A percentile compares a stretch with the other conserved stretches of the same genome.
Evolutionary conservation across 2,888 invertebrate genomes (phyloP).

Genomic region (Heliconius aoede): DNA sequence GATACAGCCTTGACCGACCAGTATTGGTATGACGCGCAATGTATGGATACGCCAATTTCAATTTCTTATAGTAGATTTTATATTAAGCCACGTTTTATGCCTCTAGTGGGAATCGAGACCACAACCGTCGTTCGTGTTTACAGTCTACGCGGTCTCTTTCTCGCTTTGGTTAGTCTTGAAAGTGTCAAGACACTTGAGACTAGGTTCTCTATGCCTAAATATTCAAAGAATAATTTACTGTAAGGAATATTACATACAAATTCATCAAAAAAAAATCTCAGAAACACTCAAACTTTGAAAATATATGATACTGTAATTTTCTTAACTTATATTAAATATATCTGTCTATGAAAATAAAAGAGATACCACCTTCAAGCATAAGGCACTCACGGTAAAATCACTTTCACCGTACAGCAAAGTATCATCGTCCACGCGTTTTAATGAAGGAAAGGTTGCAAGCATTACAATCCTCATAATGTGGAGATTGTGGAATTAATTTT

Average conservation of each 20-base stretch:
- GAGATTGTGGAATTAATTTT: neutral
- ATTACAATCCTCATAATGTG: neutral
- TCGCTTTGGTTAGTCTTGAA: no score
- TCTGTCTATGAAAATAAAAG: neutral
- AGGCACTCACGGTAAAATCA: conserved; percentile 14
- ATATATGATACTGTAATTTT: neutral
- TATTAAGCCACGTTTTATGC: no score
- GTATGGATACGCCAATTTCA: neutral
- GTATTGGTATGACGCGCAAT: conserved; percentile 3
- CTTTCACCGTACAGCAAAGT: conserved; percentile 31
- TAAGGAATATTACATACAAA: neutral
- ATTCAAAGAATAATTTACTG: neutral
- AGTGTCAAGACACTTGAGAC: no score
- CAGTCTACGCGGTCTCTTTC: neutral
- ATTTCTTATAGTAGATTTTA: no score
- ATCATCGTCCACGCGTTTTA: conserved; percentile 16
- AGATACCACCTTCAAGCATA: conserved; percentile 19
- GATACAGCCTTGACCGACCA: conserved; percentile 25
- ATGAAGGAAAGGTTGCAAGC: neutral
- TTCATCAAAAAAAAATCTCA: neutral
- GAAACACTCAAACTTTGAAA: no score
- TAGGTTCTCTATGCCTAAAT: no score
- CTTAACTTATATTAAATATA: neutral
- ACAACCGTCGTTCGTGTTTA: no score
- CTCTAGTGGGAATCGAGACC: no score